These are phyloP conservation scores for human (Homo sapiens) DNA, from an alignment of 2,113 vertebrate genomes.

Conservation along the genomic window GRCh38 chr2:97888001-97888500, in stretches of 20 bases:
- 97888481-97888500: background rate
- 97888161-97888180: conserved; percentile 20
- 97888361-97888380: background rate
- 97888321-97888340: background rate
- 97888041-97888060: conserved; percentile 95
- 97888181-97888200: background rate
- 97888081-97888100: conserved; percentile 96
- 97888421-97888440: background rate
- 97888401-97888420: conserved; percentile 29
- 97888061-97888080: conserved; percentile 99
- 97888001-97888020: background rate
- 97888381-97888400: background rate
- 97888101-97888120: conserved; percentile 93
- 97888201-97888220: background rate
- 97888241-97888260: background rate
- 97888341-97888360: conserved; percentile 16
- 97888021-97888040: conserved; percentile 13
- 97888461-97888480: background rate
- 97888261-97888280: background rate
- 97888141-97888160: background rate
- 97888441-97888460: background rate
- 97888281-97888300: background rate
- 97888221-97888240: background rate
- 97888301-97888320: background rate
- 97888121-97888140: conserved; percentile 84